Percentiles rank a stretch among this genome's conserved stretches.
These are phyloP conservation scores for Schizaphis graminum DNA, from an alignment of 2,888 invertebrate genomes.

Conservation along the genomic window DNA sequence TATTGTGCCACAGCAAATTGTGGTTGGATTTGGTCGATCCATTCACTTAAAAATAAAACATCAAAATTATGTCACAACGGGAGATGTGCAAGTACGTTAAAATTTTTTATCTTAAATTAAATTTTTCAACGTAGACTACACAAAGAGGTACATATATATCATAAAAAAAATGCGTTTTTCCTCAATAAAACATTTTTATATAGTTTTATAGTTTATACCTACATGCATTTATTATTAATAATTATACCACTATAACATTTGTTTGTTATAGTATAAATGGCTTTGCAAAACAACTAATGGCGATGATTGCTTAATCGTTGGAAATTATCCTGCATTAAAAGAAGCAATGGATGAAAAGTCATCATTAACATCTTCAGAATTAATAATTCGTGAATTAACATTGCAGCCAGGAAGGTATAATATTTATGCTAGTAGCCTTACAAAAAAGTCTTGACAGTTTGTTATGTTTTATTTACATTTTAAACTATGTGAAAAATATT, in stretches of 20 bases:
- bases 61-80: constrained; percentile 24
- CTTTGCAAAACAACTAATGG: constrained; percentile 55
- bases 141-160: neutral
- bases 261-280: constrained; percentile 53
- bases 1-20: constrained; percentile 57
- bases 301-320: constrained; percentile 53
- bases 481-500: neutral
- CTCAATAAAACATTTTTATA: neutral
- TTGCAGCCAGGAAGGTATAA: constrained; percentile 57
- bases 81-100: constrained; percentile 45
- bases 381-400: constrained; percentile 54
- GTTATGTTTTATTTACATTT: neutral
- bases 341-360: constrained; percentile 39
- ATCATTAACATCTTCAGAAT: constrained; percentile 44
- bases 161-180: neutral
- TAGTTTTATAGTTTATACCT: neutral
- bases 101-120: neutral
- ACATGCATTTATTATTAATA: neutral
- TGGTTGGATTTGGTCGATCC: constrained; percentile 38
- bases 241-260: neutral
- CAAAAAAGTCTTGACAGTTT: neutral
- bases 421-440: neutral
- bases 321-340: constrained; percentile 51
- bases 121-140: neutral
- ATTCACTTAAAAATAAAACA: constrained; percentile 45